These are phyloP conservation scores for Tridacna crocea DNA, from an alignment of 2,888 invertebrate genomes.

Conservation along the genomic window DNA sequence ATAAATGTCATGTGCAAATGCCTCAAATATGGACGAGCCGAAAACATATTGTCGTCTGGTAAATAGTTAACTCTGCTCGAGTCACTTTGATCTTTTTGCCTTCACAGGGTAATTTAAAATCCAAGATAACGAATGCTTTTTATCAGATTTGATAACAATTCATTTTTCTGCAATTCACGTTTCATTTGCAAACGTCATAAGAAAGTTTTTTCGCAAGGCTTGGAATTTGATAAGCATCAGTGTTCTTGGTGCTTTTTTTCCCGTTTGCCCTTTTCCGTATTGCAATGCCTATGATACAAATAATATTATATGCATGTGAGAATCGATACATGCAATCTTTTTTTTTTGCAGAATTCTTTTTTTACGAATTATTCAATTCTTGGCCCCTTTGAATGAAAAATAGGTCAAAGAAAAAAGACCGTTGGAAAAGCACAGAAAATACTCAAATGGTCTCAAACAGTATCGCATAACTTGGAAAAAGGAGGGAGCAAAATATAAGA, in stretches of 20 bases:
- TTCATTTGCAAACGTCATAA: slow-evolving; percentile 19
- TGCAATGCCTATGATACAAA: too few species aligned
- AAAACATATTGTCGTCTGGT: background rate
- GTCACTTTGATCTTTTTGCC: slow-evolving; percentile 12
- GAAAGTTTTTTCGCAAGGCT: slow-evolving; percentile 13
- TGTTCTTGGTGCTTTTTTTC: background rate
- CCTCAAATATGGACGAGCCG: background rate
- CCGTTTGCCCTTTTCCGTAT: background rate
- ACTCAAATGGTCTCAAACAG: too few species aligned
- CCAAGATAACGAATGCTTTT: slow-evolving; percentile 13
- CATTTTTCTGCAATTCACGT: slow-evolving; percentile 14
- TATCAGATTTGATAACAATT: slow-evolving; percentile 13
- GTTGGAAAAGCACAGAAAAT: too few species aligned
- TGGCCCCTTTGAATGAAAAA: too few species aligned
- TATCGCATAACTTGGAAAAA: too few species aligned
- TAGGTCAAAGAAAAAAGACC: too few species aligned
- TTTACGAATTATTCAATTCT: too few species aligned
- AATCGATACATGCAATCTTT: too few species aligned
- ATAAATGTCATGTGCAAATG: too few species aligned
- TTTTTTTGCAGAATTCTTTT: too few species aligned
- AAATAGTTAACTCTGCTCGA: slow-evolving; percentile 4
- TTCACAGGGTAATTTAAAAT: slow-evolving; percentile 17
- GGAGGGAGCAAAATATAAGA: too few species aligned
- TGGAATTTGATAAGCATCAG: slow-evolving; percentile 10
- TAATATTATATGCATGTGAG: too few species aligned